These are phyloP conservation scores for Dynastes maya DNA, from an alignment of 2,888 invertebrate genomes.

Conservation along the genomic window DNA sequence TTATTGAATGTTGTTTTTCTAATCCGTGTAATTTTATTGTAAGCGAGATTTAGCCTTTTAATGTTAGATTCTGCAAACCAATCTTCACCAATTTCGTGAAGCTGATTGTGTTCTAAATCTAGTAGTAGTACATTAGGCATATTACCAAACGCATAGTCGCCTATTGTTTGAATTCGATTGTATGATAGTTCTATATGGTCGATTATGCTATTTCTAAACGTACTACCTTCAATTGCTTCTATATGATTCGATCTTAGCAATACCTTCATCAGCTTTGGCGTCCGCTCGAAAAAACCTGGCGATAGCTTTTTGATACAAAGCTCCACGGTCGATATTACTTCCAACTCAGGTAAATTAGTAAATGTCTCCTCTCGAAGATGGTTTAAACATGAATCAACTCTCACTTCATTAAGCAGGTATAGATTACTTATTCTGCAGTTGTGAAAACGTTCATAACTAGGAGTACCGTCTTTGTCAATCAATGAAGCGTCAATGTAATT, in stretches of 20 bases:
- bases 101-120: conserved; percentile 10
- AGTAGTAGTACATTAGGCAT: conserved; percentile 13
- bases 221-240: not conserved
- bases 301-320: conserved; percentile 1
- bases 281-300: not conserved
- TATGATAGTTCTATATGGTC: conserved; percentile 13
- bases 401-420: not conserved
- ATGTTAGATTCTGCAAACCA: conserved; percentile 32
- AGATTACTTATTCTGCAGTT: not conserved
- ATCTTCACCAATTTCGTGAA: not conserved
- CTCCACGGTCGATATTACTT: not conserved
- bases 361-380: conserved; percentile 1
- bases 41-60: not conserved
- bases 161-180: conserved; percentile 26
- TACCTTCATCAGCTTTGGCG: conserved; percentile 15
- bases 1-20: not conserved
- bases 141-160: conserved; percentile 22
- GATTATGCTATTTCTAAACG: conserved; percentile 9
- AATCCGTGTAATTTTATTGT: conserved; percentile 23
- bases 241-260: conserved; percentile 9
- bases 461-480: not conserved
- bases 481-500: not conserved
- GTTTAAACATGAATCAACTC: conserved; percentile 10
- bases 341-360: not conserved
- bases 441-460: not conserved